phyloP scores from a whole-genome alignment of 2,888 invertebrate genomes.

The Phlogophora meticulosa region DNA sequence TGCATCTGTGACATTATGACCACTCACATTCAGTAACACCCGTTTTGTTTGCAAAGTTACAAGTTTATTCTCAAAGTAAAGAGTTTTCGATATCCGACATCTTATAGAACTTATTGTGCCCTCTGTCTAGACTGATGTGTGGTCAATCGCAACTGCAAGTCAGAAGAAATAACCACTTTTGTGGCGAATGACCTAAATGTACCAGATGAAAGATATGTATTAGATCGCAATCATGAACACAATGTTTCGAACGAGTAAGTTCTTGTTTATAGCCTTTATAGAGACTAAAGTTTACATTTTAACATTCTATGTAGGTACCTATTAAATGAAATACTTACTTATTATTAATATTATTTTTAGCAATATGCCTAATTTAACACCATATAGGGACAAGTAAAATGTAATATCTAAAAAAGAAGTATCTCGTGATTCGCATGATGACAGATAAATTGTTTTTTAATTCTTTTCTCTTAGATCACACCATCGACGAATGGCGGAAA shows the following conservation, averaged over 20 bases:
- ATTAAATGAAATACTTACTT: too few species aligned
- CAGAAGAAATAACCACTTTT: conserved; percentile 36
- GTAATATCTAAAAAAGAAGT: too few species aligned
- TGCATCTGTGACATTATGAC: neutral
- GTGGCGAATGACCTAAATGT: conserved; percentile 41
- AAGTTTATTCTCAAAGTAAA: conserved; percentile 6
- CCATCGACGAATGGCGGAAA: too few species aligned
- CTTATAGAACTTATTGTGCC: conserved; percentile 38
- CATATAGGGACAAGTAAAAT: too few species aligned
- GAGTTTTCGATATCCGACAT: conserved; percentile 13
- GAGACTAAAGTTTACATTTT: too few species aligned
- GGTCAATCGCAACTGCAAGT: conserved; percentile 36
- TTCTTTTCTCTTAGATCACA: too few species aligned
- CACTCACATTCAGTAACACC: neutral
- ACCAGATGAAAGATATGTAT: conserved; percentile 36
- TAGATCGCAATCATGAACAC: conserved; percentile 30
- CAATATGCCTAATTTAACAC: too few species aligned
- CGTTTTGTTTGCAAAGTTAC: neutral
- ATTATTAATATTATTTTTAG: too few species aligned
- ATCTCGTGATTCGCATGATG: too few species aligned
- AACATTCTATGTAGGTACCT: too few species aligned
- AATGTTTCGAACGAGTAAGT: neutral
- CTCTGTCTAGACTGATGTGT: conserved; percentile 5
- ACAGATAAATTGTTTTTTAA: too few species aligned
- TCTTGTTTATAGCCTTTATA: too few species aligned